phyloP scores from a whole-genome alignment of 2,113 vertebrate species.

The Chrysochloris asiatica region DNA sequence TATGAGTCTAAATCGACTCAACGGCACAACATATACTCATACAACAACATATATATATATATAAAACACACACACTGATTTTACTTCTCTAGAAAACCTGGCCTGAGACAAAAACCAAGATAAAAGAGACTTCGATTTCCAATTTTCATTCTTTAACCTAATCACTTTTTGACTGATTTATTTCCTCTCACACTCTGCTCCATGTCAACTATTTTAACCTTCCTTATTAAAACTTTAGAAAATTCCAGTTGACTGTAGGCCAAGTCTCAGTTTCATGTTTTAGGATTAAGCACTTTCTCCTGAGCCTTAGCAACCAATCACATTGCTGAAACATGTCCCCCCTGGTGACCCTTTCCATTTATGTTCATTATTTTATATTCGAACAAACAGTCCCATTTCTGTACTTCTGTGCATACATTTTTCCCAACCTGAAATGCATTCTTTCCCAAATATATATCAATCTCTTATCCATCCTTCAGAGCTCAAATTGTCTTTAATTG shows the following conservation, averaged over 20 bases:
- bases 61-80: too few species aligned
- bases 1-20: too few species aligned
- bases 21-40: too few species aligned
- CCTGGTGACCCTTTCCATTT: neutral
- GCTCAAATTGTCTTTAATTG: neutral
- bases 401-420: neutral
- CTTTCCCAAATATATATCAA: neutral
- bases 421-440: conserved; percentile 4
- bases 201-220: neutral
- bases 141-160: neutral
- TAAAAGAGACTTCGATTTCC: neutral
- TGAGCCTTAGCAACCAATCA: conserved; percentile 6
- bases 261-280: conserved; percentile 26
- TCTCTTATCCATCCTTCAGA: conserved; percentile 1
- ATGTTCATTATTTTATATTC: neutral
- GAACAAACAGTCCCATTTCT: neutral
- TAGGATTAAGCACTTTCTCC: conserved; percentile 23
- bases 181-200: neutral
- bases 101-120: too few species aligned
- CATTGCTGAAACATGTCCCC: neutral
- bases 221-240: neutral
- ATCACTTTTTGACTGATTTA: neutral
- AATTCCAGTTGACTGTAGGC: conserved; percentile 3
- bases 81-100: too few species aligned
- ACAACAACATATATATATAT: too few species aligned